Evolutionary conservation across 1,140 invertebrate genomes (phyloP).

Genomic region (Dendroctonus valens): DNA sequence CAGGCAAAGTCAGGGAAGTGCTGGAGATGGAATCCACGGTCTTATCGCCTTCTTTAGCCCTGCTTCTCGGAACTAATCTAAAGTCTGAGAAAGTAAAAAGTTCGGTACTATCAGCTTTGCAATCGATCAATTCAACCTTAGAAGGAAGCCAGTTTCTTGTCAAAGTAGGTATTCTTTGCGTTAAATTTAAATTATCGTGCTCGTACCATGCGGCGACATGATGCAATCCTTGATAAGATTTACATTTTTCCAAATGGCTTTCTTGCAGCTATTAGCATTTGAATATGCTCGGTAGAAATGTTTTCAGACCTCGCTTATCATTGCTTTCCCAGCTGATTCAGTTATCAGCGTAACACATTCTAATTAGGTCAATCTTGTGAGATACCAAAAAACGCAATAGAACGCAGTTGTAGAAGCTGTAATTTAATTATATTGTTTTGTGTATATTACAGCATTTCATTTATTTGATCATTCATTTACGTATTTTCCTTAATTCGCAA

Average conservation of each 20-base stretch:
- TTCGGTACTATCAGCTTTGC: constrained; percentile 51
- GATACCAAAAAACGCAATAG: too few species aligned
- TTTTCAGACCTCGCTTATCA: too few species aligned
- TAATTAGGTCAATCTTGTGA: too few species aligned
- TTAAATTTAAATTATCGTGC: background rate
- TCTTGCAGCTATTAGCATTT: too few species aligned
- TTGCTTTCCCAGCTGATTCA: too few species aligned
- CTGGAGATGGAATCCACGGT: constrained; percentile 73
- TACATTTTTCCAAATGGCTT: too few species aligned
- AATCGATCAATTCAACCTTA: constrained; percentile 50
- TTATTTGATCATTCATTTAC: constrained; percentile 27
- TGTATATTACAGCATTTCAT: too few species aligned
- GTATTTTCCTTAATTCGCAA: constrained; percentile 18
- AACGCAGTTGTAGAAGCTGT: too few species aligned
- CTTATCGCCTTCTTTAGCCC: constrained; percentile 59
- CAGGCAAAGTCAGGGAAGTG: constrained; percentile 59
- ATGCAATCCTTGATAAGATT: too few species aligned
- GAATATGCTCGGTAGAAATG: too few species aligned
- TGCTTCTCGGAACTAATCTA: constrained; percentile 51
- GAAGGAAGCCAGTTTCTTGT: constrained; percentile 31
- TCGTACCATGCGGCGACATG: constrained; percentile 14
- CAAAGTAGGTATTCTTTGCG: constrained; percentile 31
- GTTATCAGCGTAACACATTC: too few species aligned
- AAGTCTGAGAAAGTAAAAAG: constrained; percentile 54
- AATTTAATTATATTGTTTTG: too few species aligned